Base-by-base conservation (phyloP, 2,888 invertebrate species). In the Amblyjoppa proteus region DNA sequence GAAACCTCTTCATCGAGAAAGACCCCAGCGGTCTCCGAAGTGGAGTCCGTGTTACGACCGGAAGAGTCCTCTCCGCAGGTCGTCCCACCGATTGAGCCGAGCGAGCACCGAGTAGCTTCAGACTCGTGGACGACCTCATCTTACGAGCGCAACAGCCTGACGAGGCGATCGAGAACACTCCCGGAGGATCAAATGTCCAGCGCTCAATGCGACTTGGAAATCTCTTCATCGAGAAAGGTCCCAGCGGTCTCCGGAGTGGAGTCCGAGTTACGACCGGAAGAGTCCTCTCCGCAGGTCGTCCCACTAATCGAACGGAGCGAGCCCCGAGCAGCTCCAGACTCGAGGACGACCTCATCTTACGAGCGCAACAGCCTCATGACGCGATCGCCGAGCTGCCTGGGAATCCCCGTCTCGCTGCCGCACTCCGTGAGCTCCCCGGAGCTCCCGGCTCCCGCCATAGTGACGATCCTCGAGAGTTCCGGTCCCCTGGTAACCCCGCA, bases 381-480 rank as follows among this genome's bases (percentile, higher is more conserved):
- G n/a, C 34, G 83, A 77, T 64, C 88, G 25, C 78, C 87, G 20
- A 84, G 84, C 71, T 84, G 81, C 45, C 83, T 90, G 31, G 90
- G 90, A 68, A 89, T 89, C 49, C 91, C 92, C 3, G 84, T 90
- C 56, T 80, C 83, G 7, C 87, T 94, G 74, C 89, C 92, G n/a
- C 93, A 93, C 84, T 93, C 94, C 49, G 68, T 92, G 56, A 94
- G 94, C 86, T 94, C 94, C 38, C 94, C 94, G 31, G 93, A 94
- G 74, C 83, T 93, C 38, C 92, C 93, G 34, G 87, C 91, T 41
- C 90, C 91, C 6, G n/a, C 88, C 61, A 78, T 89, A 81, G 88
- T 90, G 49, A 77, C 87, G 64, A 83, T 84, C 79, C 81, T 81
- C 88, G 76, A 86, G 41, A 58, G 74, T n/a, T 58, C 88, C 41